Evolutionary conservation across 1,140 invertebrate genomes (phyloP), one percentile per base, ranked within the genome.

Genomic region (Drosophila nikananu): DNA sequence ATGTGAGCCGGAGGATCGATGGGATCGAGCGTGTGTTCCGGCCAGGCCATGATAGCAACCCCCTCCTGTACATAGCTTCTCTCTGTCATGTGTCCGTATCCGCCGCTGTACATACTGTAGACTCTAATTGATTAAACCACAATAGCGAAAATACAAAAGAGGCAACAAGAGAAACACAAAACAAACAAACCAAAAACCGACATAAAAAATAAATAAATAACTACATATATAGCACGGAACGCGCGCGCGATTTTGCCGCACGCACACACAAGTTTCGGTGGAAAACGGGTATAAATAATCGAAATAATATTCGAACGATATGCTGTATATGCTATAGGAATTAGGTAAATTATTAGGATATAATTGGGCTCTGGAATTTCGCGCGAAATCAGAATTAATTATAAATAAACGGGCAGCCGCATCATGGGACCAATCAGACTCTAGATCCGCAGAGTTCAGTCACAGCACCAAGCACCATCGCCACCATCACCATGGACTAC

Each of bases 211-310:
- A 72, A 59, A 65, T 30, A 58, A 54, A 62, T 54, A 76, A 44
- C 60, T 30, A 58, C 51, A 52, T 39, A 49, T 55, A 49, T 44
- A 60, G 54, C 54, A 49, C 54, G 46, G 35, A 67, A 44, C 48
- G 44, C 58, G 63, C 51, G 68, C 81, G 81, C 52, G 60, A 73
- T 67, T 66, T 78, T 35, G 60, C 46, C 39, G 61, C 55, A 27
- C 57, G 61, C 49, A 75, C 61, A 92, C 90, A 86, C 90, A 92
- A 92, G 90, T 92, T 91, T 92, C 91, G 91, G 91, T 92, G 74
- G 76, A 92, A 92, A 92, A 92, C 91, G 90, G 90, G 91, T 92
- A 92, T 82, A 67, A 80, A 81, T 70, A 83, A 83, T 74, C 77
- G 70, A 81, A 86, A 71, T 67, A 91, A 73, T 72, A 68, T 72